Base-by-base conservation (phyloP, 2,797 vertebrate species). In the Fringilla coelebs region DNA sequence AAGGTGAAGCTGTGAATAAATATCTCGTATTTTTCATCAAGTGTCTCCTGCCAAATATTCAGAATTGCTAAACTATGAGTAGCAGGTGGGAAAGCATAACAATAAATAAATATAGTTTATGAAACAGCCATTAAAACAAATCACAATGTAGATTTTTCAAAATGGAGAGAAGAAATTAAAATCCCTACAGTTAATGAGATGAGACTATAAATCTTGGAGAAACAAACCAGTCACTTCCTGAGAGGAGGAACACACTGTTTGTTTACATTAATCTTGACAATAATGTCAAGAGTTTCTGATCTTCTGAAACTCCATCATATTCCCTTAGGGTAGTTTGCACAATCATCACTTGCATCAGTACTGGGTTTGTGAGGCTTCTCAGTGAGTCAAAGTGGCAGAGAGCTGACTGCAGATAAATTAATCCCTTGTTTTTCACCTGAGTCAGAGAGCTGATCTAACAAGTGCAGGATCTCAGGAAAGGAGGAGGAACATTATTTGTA, bases 351-450 rank as follows among this genome's bases (percentile, higher is more conserved):
- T 95, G 52, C 87, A 94, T 93, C 79, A 95, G 25, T 22, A 19
- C 26, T 18, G 25, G 7, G 5, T 91, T 94, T 91, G 22, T 61
- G 31, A 72, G 49, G 65, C 36, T 92, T 88, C 70, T 68, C 54
- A 43, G 36, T 92, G 89, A 94, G 76, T 95, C 94, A 96, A 70
- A 80, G 61, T 29, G 24, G 9, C 51, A 90, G 52, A 87, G 24
- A 93, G 63, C 55, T 92, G 91, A 92, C 78, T 82, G n/a, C 54
- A 85, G 82, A 83, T 75, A 78, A 95, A 89, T 84, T 91, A 85
- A 84, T 58, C 54, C 38, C 58, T 78, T 86, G 41, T 75, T 92
- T 93, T 91, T 62, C 38, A 75, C 85, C 88, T 95, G 87, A 95
- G 68, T 85, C 89, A 93, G 77, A 79, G 41, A 68, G 55, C 1